These are phyloP conservation scores for Allygus modestus DNA, from an alignment of 2,888 invertebrate species.

Conservation along the genomic window DNA sequence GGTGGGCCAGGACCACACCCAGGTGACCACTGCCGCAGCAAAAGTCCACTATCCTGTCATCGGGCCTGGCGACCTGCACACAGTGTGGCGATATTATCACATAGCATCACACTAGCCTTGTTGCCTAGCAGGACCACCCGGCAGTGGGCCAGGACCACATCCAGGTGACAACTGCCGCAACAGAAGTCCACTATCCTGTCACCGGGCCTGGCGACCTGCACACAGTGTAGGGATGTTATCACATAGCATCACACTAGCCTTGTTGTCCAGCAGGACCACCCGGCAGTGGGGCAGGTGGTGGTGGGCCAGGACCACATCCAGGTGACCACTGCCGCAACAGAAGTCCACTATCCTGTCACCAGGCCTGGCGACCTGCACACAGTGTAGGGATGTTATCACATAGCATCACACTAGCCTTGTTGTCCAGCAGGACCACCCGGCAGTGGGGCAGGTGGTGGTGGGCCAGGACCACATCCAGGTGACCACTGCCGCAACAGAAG, in stretches of 20 bases:
- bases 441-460: slow-evolving; percentile 87
- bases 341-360: slow-evolving; percentile 92
- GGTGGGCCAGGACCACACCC: slow-evolving; percentile 89
- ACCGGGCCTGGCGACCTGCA: slow-evolving; percentile 79
- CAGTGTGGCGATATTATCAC: no score
- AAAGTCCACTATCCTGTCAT: slow-evolving; percentile 92
- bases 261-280: slow-evolving; percentile 93
- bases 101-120: no score
- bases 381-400: no score
- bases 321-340: slow-evolving; percentile 95
- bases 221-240: no score
- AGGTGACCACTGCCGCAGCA: slow-evolving; percentile 97
- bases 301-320: slow-evolving; percentile 92
- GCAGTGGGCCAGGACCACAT: slow-evolving; percentile 78
- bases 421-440: slow-evolving; percentile 90
- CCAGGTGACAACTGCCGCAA: slow-evolving; percentile 95
- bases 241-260: slow-evolving; percentile 85
- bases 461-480: slow-evolving; percentile 92
- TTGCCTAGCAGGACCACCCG: no score
- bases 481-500: slow-evolving; percentile 97
- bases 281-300: slow-evolving; percentile 86
- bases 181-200: slow-evolving; percentile 95
- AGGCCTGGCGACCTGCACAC: slow-evolving; percentile 77
- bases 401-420: slow-evolving; percentile 83
- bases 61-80: slow-evolving; percentile 80